Percentiles rank a stretch among this genome's conserved stretches.
These are phyloP conservation scores for Enhydra lutris DNA, from an alignment of 2,113 vertebrate species.

Conservation along the genomic window DNA sequence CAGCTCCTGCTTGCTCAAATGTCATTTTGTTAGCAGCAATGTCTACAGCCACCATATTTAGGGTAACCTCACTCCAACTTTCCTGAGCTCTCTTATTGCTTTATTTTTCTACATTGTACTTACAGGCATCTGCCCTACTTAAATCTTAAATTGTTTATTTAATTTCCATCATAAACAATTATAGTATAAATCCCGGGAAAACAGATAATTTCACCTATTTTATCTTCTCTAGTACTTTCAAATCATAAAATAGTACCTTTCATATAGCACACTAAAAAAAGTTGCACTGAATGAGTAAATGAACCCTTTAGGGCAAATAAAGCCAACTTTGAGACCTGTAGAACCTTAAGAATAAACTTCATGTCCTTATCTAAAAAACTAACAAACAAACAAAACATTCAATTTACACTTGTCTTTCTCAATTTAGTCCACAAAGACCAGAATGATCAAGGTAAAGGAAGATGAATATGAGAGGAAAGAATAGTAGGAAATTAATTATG, in stretches of 20 bases:
- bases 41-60: too few relatives aligned
- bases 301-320: not conserved
- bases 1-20: not conserved
- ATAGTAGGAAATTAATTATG: not conserved
- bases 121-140: not conserved
- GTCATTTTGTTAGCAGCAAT: not conserved
- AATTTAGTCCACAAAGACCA: not conserved
- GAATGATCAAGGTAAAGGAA: not conserved
- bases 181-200: not conserved
- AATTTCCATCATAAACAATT: not conserved
- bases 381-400: not conserved
- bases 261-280: not conserved
- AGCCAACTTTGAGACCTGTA: not conserved
- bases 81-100: not conserved
- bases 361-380: not conserved
- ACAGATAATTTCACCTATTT: not conserved
- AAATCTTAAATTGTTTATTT: not conserved
- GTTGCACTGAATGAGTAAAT: not conserved
- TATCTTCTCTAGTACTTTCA: not conserved
- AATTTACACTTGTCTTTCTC: not conserved
- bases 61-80: too few relatives aligned
- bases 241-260: not conserved
- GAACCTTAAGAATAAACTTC: not conserved
- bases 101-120: not conserved
- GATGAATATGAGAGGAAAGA: not conserved